Percentiles rank a stretch among this genome's conserved stretches.
These are phyloP conservation scores for Ganaspis sp. DNA, from an alignment of 1,140 invertebrate genomes.

Conservation along the genomic window DNA sequence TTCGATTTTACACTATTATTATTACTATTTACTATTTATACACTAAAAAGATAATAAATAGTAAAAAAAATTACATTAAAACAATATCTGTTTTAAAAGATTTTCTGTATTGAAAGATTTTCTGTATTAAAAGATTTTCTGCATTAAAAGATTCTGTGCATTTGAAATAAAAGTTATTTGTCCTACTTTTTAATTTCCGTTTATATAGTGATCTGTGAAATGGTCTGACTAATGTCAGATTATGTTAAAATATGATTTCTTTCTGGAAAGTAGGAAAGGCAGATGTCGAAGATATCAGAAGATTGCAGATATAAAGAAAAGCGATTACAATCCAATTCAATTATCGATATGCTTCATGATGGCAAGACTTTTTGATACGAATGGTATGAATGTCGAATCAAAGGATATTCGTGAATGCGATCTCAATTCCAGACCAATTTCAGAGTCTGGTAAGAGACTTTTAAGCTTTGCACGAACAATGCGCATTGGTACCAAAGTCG, in stretches of 20 bases:
- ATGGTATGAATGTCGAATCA: conserved; percentile 24
- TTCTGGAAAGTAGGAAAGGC: neutral
- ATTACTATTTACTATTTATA: too few relatives aligned
- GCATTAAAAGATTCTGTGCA: too few relatives aligned
- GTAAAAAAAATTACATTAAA: too few relatives aligned
- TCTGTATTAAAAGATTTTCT: too few relatives aligned
- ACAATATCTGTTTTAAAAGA: too few relatives aligned
- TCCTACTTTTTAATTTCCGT: too few relatives aligned
- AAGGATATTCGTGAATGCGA: neutral
- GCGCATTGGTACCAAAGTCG: neutral
- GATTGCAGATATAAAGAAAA: conserved; percentile 13
- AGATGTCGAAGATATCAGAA: neutral
- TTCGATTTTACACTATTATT: too few relatives aligned
- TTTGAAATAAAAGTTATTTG: too few relatives aligned
- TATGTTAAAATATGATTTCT: neutral
- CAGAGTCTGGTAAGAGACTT: conserved; percentile 13
- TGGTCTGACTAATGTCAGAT: too few relatives aligned
- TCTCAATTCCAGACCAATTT: conserved; percentile 7
- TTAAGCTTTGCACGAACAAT: conserved; percentile 13
- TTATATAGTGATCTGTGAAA: too few relatives aligned
- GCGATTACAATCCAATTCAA: conserved; percentile 46
- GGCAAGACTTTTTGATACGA: neutral
- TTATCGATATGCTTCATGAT: conserved; percentile 41
- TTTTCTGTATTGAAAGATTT: too few relatives aligned
- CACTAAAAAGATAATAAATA: too few relatives aligned